phyloP scores from a whole-genome alignment of 1,140 invertebrate genomes.

The Pectinophora gossypiella region DNA sequence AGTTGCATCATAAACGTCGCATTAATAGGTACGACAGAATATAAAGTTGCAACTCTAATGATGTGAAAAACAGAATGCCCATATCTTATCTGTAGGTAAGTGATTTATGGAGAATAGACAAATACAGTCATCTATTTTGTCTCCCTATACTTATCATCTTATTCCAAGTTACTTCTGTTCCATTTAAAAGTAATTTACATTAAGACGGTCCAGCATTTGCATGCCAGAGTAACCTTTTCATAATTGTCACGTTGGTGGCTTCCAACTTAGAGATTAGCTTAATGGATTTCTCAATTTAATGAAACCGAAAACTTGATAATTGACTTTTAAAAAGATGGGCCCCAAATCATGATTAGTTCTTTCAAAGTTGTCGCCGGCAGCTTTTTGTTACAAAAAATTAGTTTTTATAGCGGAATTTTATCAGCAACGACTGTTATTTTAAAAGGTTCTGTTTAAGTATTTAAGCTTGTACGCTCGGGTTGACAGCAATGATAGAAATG shows the following conservation, averaged over 20 bases:
- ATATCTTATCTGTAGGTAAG: constrained; percentile 51
- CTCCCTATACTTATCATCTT: too few species aligned
- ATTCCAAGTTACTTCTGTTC: constrained; percentile 26
- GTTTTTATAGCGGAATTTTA: too few species aligned
- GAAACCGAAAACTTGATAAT: constrained; percentile 54
- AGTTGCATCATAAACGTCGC: constrained; percentile 37
- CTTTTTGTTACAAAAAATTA: neutral
- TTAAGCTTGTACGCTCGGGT: constrained; percentile 36
- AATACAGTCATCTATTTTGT: neutral
- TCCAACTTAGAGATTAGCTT: constrained; percentile 55
- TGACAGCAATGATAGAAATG: constrained; percentile 42
- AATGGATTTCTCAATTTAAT: constrained; percentile 67
- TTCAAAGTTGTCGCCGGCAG: constrained; percentile 4
- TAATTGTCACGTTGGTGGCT: constrained; percentile 56
- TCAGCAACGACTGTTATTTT: constrained; percentile 24
- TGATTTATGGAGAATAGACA: constrained; percentile 46
- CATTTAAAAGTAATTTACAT: constrained; percentile 62
- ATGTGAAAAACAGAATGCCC: constrained; percentile 29
- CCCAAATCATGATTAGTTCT: constrained; percentile 36
- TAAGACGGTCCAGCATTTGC: constrained; percentile 57
- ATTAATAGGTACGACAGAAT: constrained; percentile 22
- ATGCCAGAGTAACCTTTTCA: constrained; percentile 58
- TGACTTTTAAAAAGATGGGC: constrained; percentile 55
- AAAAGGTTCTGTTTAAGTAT: constrained; percentile 31
- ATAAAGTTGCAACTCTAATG: constrained; percentile 28